phyloP scores from a whole-genome alignment of 2,888 invertebrate species.

The Poecilobothrus nobilitatus region DNA sequence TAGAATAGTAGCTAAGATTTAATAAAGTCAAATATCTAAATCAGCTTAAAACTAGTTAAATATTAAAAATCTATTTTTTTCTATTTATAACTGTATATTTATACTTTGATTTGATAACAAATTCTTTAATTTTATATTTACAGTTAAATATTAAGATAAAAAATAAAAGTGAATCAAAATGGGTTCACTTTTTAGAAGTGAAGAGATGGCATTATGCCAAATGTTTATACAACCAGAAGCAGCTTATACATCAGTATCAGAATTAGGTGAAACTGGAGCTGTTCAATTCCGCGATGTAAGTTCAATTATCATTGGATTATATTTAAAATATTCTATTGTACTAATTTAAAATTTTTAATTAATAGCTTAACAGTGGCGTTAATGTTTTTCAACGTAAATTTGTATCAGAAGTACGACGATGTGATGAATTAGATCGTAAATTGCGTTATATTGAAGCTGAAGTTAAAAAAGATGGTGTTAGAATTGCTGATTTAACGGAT shows the following conservation, averaged over 20 bases:
- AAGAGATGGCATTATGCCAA: conserved; percentile 87
- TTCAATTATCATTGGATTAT: too few relatives aligned
- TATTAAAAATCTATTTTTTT: too few relatives aligned
- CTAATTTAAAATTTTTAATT: conserved; percentile 15
- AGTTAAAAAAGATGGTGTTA: conserved; percentile 68
- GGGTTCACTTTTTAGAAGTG: conserved; percentile 81
- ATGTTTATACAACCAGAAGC: conserved; percentile 94
- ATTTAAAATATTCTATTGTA: not conserved
- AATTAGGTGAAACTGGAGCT: conserved; percentile 86
- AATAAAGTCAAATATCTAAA: too few relatives aligned
- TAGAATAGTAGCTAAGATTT: too few relatives aligned
- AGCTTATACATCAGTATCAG: conserved; percentile 87
- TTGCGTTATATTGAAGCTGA: conserved; percentile 73
- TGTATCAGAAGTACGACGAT: conserved; percentile 74
- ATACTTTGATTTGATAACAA: too few relatives aligned
- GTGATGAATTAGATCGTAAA: conserved; percentile 79
- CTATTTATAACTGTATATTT: too few relatives aligned
- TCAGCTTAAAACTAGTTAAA: too few relatives aligned
- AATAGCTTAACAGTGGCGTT: conserved; percentile 66
- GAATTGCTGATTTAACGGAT: conserved; percentile 61
- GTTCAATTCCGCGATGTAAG: conserved; percentile 94
- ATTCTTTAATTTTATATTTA: too few relatives aligned
- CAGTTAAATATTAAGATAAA: too few relatives aligned
- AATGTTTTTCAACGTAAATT: conserved; percentile 81
- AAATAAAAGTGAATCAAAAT: conserved; percentile 38